Evolutionary conservation across 2,113 vertebrate species (phyloP).

Genomic region (Pomatorhinus ruficollis): DNA sequence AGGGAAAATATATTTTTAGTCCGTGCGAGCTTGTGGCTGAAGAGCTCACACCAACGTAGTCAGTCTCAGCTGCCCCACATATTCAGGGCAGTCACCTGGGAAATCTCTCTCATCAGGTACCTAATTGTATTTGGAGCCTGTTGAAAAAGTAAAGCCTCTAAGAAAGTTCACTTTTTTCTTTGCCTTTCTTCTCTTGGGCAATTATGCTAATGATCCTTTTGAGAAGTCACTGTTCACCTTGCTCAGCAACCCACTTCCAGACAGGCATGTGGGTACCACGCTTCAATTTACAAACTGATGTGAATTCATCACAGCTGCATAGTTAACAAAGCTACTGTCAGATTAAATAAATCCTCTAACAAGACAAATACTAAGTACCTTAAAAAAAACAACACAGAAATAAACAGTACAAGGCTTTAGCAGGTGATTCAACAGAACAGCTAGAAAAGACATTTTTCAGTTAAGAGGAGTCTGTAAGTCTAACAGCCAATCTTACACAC

Average conservation of each 20-base stretch:
- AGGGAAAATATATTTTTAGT: slow-evolving; percentile 78
- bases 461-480: not conserved
- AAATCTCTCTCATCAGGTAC: slow-evolving; percentile 59
- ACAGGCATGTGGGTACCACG: not conserved
- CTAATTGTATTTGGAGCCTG: slow-evolving; percentile 62
- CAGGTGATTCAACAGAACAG: not conserved
- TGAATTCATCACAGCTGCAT: not conserved
- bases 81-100: slow-evolving; percentile 70
- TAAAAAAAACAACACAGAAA: not conserved
- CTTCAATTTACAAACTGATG: not conserved
- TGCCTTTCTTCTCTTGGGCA: slow-evolving; percentile 27
- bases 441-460: not conserved
- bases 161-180: slow-evolving; percentile 8
- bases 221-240: slow-evolving; percentile 49
- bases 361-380: not conserved
- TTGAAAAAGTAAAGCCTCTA: not conserved
- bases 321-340: not conserved
- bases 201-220: slow-evolving; percentile 54
- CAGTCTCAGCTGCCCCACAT: slow-evolving; percentile 62
- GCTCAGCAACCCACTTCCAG: slow-evolving; percentile 7
- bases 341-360: not conserved
- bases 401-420: not conserved
- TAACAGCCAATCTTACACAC: not conserved
- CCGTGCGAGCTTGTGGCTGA: slow-evolving; percentile 42
- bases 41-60: slow-evolving; percentile 12